phyloP scores from a whole-genome alignment of 2,888 invertebrate genomes.

The Cosmia pyralina region DNA sequence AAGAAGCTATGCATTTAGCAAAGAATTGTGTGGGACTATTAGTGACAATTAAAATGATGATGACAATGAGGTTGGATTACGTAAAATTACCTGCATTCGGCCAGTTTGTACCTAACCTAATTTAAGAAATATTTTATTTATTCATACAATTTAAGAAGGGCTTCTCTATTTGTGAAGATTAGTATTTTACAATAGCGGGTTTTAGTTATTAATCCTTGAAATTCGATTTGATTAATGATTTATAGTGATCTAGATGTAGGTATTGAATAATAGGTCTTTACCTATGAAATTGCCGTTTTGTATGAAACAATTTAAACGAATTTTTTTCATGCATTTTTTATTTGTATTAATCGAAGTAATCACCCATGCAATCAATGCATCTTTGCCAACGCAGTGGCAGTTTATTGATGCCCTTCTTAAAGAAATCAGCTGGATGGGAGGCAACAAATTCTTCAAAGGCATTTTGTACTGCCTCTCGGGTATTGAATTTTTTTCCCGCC shows the following conservation, averaged over 20 bases:
- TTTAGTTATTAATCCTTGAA: slow-evolving; percentile 13
- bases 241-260: slow-evolving; percentile 19
- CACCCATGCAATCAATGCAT: no score
- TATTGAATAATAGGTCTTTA: slow-evolving; percentile 14
- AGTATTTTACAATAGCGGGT: slow-evolving; percentile 23
- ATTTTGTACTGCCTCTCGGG: no score
- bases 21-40: neutral
- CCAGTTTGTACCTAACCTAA: slow-evolving; percentile 14
- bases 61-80: slow-evolving; percentile 29
- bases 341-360: no score
- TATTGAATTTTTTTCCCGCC: no score
- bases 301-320: no score
- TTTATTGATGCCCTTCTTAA: no score
- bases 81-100: slow-evolving; percentile 1
- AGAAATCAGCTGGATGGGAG: no score
- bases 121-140: slow-evolving; percentile 12
- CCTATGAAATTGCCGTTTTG: no score
- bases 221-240: slow-evolving; percentile 14
- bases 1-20: neutral
- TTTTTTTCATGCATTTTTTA: no score
- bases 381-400: no score
- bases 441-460: no score
- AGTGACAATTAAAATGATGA: neutral
- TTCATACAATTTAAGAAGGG: slow-evolving; percentile 4
- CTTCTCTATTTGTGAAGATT: slow-evolving; percentile 21